These are phyloP conservation scores for Heliconius cydno DNA, from an alignment of 2,888 invertebrate genomes.

Conservation along the genomic window DNA sequence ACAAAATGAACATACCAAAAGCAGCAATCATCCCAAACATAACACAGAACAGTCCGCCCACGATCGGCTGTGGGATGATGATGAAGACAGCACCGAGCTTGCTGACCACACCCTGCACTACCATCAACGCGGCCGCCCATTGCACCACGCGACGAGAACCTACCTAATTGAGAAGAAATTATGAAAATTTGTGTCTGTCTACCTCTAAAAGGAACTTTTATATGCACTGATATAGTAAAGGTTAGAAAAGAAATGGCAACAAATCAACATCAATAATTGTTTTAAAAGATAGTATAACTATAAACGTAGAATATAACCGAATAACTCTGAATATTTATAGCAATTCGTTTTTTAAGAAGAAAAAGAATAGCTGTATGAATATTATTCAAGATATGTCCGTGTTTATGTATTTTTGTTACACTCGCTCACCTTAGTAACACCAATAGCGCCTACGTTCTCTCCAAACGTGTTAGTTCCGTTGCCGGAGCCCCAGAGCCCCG, in stretches of 20 bases:
- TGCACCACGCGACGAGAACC: constrained; percentile 91
- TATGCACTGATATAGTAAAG: no score
- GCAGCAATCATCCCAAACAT: constrained; percentile 93
- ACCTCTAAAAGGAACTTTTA: no score
- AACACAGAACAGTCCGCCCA: constrained; percentile 91
- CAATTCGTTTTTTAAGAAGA: no score
- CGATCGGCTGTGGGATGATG: constrained; percentile 91
- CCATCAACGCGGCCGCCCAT: constrained; percentile 89
- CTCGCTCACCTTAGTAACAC: constrained; percentile 88
- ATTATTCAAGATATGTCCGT: background rate
- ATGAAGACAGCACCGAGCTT: constrained; percentile 92
- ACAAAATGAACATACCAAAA: constrained; percentile 82
- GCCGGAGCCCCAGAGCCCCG: constrained; percentile 93
- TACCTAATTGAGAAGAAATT: constrained; percentile 72
- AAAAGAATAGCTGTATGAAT: no score
- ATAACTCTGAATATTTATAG: no score
- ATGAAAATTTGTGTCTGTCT: no score
- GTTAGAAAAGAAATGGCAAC: no score
- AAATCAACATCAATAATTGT: no score
- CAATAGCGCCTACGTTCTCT: constrained; percentile 95
- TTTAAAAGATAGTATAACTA: no score
- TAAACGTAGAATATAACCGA: no score
- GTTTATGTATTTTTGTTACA: background rate
- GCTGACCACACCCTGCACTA: constrained; percentile 88
- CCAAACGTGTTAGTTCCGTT: constrained; percentile 95